These are phyloP conservation scores for Tachina lurida DNA, from an alignment of 2,888 invertebrate species.

Conservation along the genomic window DNA sequence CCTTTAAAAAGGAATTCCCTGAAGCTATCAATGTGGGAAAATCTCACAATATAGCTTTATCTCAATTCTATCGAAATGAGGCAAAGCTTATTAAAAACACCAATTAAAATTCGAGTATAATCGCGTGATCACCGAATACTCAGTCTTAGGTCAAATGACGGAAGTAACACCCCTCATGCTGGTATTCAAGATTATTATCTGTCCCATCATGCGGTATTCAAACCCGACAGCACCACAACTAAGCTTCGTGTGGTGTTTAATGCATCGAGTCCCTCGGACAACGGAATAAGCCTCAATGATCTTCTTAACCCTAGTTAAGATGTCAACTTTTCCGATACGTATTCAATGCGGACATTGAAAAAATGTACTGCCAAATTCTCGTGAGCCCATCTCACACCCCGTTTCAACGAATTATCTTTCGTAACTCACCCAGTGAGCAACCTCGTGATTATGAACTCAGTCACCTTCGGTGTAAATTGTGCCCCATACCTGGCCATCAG, in stretches of 20 bases:
- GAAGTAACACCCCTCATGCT: too few relatives aligned
- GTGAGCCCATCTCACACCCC: too few relatives aligned
- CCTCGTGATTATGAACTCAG: too few relatives aligned
- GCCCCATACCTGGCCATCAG: background rate
- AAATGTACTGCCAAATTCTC: background rate
- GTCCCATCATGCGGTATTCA: background rate
- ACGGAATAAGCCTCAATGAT: background rate
- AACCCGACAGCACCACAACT: too few relatives aligned
- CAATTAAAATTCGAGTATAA: background rate
- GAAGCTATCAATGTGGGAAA: background rate
- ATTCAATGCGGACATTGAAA: background rate
- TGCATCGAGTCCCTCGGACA: too few relatives aligned
- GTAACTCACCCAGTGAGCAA: too few relatives aligned
- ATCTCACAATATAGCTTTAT: background rate
- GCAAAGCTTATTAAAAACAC: slow-evolving; percentile 1
- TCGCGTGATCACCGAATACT: background rate
- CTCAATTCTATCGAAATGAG: background rate
- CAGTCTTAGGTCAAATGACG: too few relatives aligned
- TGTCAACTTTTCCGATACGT: background rate
- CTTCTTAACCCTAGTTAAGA: background rate
- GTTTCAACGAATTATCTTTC: too few relatives aligned
- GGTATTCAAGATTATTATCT: too few relatives aligned
- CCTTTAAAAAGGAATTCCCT: background rate
- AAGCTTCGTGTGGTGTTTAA: too few relatives aligned
- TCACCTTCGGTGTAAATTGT: too few relatives aligned